phyloP scores from a whole-genome alignment of 2,113 vertebrate genomes.

The Pholis gunnellus region DNA sequence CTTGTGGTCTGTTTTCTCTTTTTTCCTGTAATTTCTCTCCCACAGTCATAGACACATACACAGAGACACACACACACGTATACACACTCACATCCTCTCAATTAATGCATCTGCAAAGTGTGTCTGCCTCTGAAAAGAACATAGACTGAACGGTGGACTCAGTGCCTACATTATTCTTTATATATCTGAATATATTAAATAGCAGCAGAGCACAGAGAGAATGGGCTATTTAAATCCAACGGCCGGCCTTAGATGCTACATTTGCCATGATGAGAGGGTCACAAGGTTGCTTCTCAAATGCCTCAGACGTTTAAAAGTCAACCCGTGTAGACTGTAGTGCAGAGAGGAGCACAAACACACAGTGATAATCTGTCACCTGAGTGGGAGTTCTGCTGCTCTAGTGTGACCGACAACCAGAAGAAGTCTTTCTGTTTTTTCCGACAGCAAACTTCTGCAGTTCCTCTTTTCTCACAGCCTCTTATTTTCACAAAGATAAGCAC shows the following conservation, averaged over 20 bases:
- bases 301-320: slow-evolving; percentile 40
- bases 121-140: slow-evolving; percentile 14
- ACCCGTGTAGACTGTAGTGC: slow-evolving; percentile 22
- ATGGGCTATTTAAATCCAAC: slow-evolving; percentile 15
- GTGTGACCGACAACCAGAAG: slow-evolving; percentile 57
- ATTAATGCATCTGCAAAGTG: slow-evolving; percentile 13
- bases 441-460: slow-evolving; percentile 5
- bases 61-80: not conserved
- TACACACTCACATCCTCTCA: not conserved
- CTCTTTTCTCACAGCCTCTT: not conserved
- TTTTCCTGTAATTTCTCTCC: not conserved
- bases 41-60: not conserved
- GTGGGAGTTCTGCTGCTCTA: slow-evolving; percentile 62
- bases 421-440: slow-evolving; percentile 10
- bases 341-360: slow-evolving; percentile 19
- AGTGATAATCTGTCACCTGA: slow-evolving; percentile 22
- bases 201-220: slow-evolving; percentile 14
- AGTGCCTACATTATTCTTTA: slow-evolving; percentile 30
- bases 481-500: slow-evolving; percentile 22
- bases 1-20: not conserved
- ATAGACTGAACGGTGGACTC: not conserved
- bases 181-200: slow-evolving; percentile 23
- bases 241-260: slow-evolving; percentile 1
- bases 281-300: slow-evolving; percentile 42
- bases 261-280: slow-evolving; percentile 37